A percentile compares a stretch with the other conserved stretches of the same genome.
These are phyloP conservation scores for Carassius gibelio DNA, from an alignment of 2,113 vertebrate genomes.

Conservation along the genomic window DNA sequence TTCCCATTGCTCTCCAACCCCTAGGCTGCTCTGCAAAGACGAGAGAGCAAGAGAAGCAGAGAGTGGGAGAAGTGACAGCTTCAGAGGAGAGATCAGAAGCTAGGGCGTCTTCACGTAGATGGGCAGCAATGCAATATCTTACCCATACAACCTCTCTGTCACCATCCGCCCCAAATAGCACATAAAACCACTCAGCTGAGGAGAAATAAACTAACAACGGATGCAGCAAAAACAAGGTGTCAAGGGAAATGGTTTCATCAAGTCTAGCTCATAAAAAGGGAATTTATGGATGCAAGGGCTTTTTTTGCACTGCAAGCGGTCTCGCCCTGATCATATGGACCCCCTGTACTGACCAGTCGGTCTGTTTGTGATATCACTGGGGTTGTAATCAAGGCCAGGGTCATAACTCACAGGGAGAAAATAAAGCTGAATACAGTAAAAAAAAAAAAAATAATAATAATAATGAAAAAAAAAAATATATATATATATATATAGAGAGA, in stretches of 20 bases:
- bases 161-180: slow-evolving; percentile 64
- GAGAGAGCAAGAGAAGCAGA: background rate
- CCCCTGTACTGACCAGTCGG: slow-evolving; percentile 55
- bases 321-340: slow-evolving; percentile 31
- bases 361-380: slow-evolving; percentile 56
- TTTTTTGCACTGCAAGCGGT: slow-evolving; percentile 41
- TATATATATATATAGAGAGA: too few species aligned
- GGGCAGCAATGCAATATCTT: slow-evolving; percentile 52
- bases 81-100: slow-evolving; percentile 33
- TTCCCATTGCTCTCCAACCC: slow-evolving; percentile 15
- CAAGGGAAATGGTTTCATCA: slow-evolving; percentile 77
- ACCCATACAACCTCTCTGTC: slow-evolving; percentile 60
- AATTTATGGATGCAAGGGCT: slow-evolving; percentile 70
- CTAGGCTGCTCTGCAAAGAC: slow-evolving; percentile 17
- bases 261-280: slow-evolving; percentile 73
- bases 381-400: slow-evolving; percentile 63
- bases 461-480: slow-evolving; percentile 42
- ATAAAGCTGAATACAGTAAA: slow-evolving; percentile 55
- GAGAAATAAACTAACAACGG: slow-evolving; percentile 73
- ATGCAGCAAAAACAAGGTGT: slow-evolving; percentile 71
- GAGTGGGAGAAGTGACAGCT: slow-evolving; percentile 31
- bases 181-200: slow-evolving; percentile 69
- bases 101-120: background rate
- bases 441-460: background rate
- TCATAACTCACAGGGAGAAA: slow-evolving; percentile 65